These are phyloP conservation scores for Lithosia quadra DNA, from an alignment of 2,888 invertebrate species.

Conservation along the genomic window DNA sequence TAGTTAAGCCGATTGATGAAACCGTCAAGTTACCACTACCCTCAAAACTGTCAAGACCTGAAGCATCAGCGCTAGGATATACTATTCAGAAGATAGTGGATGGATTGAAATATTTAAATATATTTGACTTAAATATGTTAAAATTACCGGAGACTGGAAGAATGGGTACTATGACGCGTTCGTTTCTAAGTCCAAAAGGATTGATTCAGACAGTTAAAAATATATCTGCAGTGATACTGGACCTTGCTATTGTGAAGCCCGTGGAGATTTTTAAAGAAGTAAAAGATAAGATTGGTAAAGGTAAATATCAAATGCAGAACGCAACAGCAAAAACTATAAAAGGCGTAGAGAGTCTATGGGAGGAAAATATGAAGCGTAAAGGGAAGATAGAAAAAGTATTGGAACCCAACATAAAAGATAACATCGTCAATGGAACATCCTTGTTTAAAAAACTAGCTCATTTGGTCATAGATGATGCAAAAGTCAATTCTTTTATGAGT, in stretches of 20 bases:
- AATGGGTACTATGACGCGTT: too few species aligned
- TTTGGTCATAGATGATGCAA: slow-evolving; percentile 52
- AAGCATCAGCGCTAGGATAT: not conserved
- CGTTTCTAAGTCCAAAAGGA: not conserved
- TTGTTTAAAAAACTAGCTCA: slow-evolving; percentile 8
- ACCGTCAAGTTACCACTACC: not conserved
- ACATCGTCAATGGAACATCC: not conserved
- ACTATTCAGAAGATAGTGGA: not conserved
- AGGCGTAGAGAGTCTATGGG: not conserved
- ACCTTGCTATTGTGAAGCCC: not conserved
- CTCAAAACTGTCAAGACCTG: not conserved
- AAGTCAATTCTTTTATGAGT: slow-evolving; percentile 54
- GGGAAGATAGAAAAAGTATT: not conserved
- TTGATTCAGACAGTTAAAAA: not conserved
- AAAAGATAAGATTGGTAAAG: not conserved
- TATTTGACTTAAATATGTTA: not conserved
- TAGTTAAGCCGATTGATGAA: not conserved
- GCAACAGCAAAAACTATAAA: not conserved
- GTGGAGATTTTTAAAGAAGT: not conserved
- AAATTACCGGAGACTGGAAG: not conserved
- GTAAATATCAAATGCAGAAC: not conserved
- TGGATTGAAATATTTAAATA: not conserved
- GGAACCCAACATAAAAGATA: not conserved
- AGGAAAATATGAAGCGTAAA: not conserved
- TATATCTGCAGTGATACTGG: not conserved